A percentile compares a stretch with the other conserved stretches of the same genome.
phyloP scores from a whole-genome alignment of 2,888 invertebrate genomes.

The Venustoraphidia nigricollis region DNA sequence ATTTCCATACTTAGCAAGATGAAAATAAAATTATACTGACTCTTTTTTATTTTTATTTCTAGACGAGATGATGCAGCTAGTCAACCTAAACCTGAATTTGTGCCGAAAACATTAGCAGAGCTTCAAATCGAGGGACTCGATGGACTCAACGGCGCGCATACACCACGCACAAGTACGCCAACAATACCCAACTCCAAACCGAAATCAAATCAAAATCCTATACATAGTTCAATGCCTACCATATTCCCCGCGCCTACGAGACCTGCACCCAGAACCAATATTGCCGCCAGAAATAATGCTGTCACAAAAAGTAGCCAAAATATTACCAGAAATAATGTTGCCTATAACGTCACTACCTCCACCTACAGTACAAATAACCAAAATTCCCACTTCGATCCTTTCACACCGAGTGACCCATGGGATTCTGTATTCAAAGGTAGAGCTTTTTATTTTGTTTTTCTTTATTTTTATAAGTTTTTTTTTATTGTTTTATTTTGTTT shows the following conservation, averaged over 20 bases:
- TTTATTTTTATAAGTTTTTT: slow-evolving; percentile 11
- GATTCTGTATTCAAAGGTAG: slow-evolving; percentile 38
- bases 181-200: slow-evolving; percentile 9
- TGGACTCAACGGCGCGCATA: slow-evolving; percentile 46
- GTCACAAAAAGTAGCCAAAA: slow-evolving; percentile 11
- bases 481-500: slow-evolving; percentile 12
- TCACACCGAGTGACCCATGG: slow-evolving; percentile 41
- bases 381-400: slow-evolving; percentile 16
- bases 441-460: slow-evolving; percentile 18
- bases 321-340: slow-evolving; percentile 7
- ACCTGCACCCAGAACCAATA: slow-evolving; percentile 17
- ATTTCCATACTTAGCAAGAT: too few species aligned
- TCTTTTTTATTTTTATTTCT: slow-evolving; percentile 14
- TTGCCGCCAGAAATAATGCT: slow-evolving; percentile 5
- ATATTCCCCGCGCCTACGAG: slow-evolving; percentile 12
- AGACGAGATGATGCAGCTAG: slow-evolving; percentile 81
- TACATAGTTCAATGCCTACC: slow-evolving; percentile 12
- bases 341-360: slow-evolving; percentile 10
- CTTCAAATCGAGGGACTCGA: slow-evolving; percentile 65
- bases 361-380: slow-evolving; percentile 9
- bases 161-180: slow-evolving; percentile 8
- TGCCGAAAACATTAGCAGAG: slow-evolving; percentile 80
- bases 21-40: too few species aligned
- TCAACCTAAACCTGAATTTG: slow-evolving; percentile 81
- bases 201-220: slow-evolving; percentile 7